A percentile compares a stretch with the other conserved stretches of the same genome.
phyloP scores from a whole-genome alignment of 2,888 invertebrate genomes.

The Nysson spinosus region DNA sequence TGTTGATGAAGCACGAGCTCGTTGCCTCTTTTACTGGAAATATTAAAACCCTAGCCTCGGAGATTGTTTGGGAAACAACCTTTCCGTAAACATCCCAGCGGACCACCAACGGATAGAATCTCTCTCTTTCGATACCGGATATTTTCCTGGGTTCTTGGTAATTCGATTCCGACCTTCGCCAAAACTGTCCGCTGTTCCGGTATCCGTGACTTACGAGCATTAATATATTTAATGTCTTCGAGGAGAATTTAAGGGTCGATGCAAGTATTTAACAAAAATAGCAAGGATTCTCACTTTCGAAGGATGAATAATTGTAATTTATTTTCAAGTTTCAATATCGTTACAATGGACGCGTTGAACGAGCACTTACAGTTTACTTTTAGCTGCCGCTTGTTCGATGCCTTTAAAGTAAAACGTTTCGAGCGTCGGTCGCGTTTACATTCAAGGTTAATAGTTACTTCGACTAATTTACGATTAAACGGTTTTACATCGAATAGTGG shows the following conservation, averaged over 20 bases:
- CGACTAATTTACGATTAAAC: no score
- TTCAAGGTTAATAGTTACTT: not conserved
- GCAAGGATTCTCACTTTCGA: not conserved
- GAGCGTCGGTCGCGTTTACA: no score
- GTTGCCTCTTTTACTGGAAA: conserved; percentile 47
- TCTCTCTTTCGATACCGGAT: conserved; percentile 24
- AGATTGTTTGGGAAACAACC: conserved; percentile 54
- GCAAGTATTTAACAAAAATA: not conserved
- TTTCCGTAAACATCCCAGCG: conserved; percentile 50
- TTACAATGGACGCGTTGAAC: no score
- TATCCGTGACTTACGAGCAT: not conserved
- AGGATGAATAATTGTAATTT: conserved; percentile 70
- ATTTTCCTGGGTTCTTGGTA: conserved; percentile 9
- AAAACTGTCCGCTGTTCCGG: no score
- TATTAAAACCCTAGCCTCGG: conserved; percentile 47
- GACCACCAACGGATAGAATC: conserved; percentile 25
- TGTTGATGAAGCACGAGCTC: conserved; percentile 46
- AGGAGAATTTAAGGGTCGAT: not conserved
- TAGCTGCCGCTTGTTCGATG: conserved; percentile 19
- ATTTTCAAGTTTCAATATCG: conserved; percentile 48
- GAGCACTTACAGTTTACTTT: no score
- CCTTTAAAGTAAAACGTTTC: no score
- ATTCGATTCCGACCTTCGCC: no score
- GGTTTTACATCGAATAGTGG: no score
- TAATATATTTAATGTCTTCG: not conserved